Percentiles rank a stretch among this genome's conserved stretches.
phyloP scores from a whole-genome alignment of 1,140 invertebrate species.

The Leptinotarsa texana region DNA sequence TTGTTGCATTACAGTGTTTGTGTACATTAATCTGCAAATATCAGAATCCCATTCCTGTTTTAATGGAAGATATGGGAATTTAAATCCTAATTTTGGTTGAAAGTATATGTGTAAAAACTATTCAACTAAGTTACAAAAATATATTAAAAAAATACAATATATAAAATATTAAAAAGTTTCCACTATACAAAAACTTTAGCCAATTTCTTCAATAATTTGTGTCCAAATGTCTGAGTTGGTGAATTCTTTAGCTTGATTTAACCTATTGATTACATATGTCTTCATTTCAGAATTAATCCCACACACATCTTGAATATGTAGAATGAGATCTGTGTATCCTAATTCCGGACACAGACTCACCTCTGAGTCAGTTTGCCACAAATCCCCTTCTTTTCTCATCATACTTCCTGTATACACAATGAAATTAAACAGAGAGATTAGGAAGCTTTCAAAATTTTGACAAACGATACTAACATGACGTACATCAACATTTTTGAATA shows the following conservation, averaged over 20 bases:
- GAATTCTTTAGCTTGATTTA: conserved; percentile 37
- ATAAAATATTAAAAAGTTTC: neutral
- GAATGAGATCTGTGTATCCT: conserved; percentile 57
- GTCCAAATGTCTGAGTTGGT: conserved; percentile 40
- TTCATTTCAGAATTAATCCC: conserved; percentile 30
- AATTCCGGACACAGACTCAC: conserved; percentile 58
- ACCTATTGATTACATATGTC: conserved; percentile 30
- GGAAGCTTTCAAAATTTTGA: conserved; percentile 56
- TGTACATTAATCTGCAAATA: no score
- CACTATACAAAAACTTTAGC: conserved; percentile 15
- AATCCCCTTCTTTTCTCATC: conserved; percentile 49
- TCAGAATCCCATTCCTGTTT: no score
- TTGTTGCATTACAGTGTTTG: no score
- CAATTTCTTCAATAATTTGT: conserved; percentile 36
- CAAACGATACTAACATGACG: conserved; percentile 56
- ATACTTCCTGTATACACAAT: conserved; percentile 61
- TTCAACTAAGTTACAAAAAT: neutral
- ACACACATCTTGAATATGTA: conserved; percentile 56
- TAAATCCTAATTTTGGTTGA: no score
- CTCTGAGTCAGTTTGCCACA: conserved; percentile 50
- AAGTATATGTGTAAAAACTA: no score
- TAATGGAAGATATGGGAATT: no score
- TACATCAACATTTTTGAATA: conserved; percentile 56
- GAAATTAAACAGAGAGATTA: conserved; percentile 59
- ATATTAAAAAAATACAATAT: neutral